Evolutionary conservation across 2,113 vertebrate species (phyloP).

Genomic region (Siniperca knerii): DNA sequence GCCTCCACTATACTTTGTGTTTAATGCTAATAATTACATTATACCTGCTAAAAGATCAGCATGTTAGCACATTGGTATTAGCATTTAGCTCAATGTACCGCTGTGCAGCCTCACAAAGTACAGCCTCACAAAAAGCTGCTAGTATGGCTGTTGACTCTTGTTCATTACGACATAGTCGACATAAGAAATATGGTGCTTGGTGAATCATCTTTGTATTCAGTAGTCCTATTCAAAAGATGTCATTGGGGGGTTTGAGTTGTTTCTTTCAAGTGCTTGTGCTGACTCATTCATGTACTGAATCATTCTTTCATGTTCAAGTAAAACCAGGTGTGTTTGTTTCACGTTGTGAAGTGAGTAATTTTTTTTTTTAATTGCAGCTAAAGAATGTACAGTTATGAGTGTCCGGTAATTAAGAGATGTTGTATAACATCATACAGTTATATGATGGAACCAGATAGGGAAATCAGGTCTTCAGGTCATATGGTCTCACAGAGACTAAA

Average conservation of each 20-base stretch:
- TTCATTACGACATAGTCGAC: neutral
- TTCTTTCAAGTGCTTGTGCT: neutral
- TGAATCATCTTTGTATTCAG: neutral
- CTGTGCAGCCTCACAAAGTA: neutral
- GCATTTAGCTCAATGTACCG: neutral
- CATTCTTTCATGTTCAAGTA: neutral
- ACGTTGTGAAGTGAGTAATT: neutral
- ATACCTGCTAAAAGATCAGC: no score
- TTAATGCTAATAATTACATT: neutral
- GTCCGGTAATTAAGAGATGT: neutral
- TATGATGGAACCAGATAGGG: neutral
- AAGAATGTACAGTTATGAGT: neutral
- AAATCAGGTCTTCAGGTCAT: neutral
- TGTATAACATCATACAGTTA: neutral
- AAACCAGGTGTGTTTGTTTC: neutral
- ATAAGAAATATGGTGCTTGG: neutral
- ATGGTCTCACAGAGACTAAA: neutral
- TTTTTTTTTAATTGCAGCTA: neutral
- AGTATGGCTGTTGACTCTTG: neutral
- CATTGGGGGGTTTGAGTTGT: neutral
- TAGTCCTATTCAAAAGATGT: neutral
- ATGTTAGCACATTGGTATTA: neutral
- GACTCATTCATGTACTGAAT: neutral
- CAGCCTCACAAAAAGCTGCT: neutral
- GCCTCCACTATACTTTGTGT: neutral